Percentiles rank a stretch among this genome's conserved stretches.
These are phyloP conservation scores for Hirtodrosophila alboralis DNA, from an alignment of 2,888 invertebrate species.

Conservation along the genomic window DNA sequence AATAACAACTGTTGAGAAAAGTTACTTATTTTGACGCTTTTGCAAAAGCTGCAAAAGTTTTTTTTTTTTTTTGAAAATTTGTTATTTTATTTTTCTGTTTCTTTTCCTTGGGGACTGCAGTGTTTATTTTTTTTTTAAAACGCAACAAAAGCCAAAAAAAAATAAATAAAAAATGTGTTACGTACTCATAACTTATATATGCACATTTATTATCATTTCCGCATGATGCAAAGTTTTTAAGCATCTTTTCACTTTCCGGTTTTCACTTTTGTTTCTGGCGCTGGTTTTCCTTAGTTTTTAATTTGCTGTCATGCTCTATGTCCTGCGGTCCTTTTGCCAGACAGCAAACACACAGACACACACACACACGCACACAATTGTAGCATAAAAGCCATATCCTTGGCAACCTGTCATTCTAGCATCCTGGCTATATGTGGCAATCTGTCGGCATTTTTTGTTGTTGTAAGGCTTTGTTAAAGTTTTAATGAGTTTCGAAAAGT, in stretches of 20 bases:
- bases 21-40: constrained; percentile 35
- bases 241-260: constrained; percentile 38
- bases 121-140: too few relatives aligned
- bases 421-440: constrained; percentile 22
- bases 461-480: constrained; percentile 30
- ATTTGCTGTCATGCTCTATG: constrained; percentile 43
- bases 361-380: constrained; percentile 2
- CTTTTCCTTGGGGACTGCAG: constrained; percentile 33
- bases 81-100: constrained; percentile 13
- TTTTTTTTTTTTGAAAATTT: constrained; percentile 20
- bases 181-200: constrained; percentile 49
- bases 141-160: constrained; percentile 49
- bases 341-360: not conserved
- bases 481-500: constrained; percentile 62
- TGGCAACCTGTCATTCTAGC: constrained; percentile 1
- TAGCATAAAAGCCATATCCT: constrained; percentile 14
- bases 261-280: constrained; percentile 33
- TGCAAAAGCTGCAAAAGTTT: constrained; percentile 51
- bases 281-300: too few relatives aligned
- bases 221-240: constrained; percentile 34
- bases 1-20: constrained; percentile 30
- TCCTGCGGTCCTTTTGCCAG: constrained; percentile 10
- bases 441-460: constrained; percentile 13
- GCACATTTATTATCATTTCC: constrained; percentile 65
- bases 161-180: too few relatives aligned